Base-by-base conservation (phyloP, 1,140 invertebrate species). In the Zeugodacus cucurbitae region DNA sequence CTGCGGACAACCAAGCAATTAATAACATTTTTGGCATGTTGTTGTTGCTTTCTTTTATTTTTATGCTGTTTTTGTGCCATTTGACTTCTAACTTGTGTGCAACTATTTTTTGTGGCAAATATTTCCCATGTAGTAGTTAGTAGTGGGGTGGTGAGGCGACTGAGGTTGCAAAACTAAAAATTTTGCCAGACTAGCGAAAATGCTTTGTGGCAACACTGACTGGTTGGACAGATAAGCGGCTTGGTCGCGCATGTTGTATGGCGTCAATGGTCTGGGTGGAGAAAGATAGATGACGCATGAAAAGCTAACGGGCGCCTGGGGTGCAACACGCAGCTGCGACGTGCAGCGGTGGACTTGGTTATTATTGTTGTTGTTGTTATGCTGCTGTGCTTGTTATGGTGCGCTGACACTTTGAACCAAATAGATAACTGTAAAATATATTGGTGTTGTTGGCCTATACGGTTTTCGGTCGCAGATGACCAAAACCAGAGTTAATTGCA, bases 1-100 rank as follows among this genome's bases (percentile, higher is more conserved):
- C 41, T 82, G 74, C 74, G 74, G 41, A 82, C 74, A 82, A 82
- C 74, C 17, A 54, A 54, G 41, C 74, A 82, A 82, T 82, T 82
- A 82, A 82, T 82, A 82, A 82, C 74, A 82, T 48, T 82, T 82
- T 70, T 37, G 64, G 64, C 34, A 10, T 3, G 64, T 29, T 34
- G 6, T 70, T 82, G 29, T 54, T n/a, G 74, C n/a, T n/a, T n/a
- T n/a, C n/a, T n/a, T 26, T 2, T 22, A 14, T 82, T 48, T 82
- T 54, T 29, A 64, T 70, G 3, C 48, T 48, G 8, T 48, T 17
- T n/a, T n/a, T n/a, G n/a, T n/a, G n/a, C n/a, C 2, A 48, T 82
- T 82, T 82, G 11, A 82, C 22, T 82, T 29, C 11, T 54, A 26
- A 14, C 22, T 48, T 26, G 3, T 48, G 32, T 6, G 32, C 22